Base-by-base conservation (phyloP, 2,797 vertebrate genomes). In the Pseudomugil tenellus region DNA sequence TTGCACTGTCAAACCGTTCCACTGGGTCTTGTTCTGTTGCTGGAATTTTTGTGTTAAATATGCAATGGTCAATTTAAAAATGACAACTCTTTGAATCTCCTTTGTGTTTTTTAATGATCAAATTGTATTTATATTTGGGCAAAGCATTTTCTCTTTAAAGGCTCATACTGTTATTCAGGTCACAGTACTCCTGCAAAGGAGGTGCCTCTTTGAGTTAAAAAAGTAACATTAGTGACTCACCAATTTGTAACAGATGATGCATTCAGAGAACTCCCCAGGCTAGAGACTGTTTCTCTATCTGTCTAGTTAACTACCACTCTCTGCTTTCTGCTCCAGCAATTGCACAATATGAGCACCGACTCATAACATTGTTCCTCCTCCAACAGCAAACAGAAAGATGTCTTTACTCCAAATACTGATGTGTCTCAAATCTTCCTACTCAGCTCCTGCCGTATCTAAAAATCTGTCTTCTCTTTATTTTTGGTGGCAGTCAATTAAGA, bases 181-280 rank as follows among this genome's bases (percentile, higher is more conserved):
- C 79, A 75, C 19, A 0, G 19, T 80, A 55, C 70, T 65, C 35
- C 35, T 60, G 69, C 71, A 70, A 52, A 58, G 46, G 26, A 56
- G 6, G 8, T 53, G 16, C 26, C 28, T 8, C 51, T 8, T 53
- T 26, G n/a, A 77, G 48, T 67, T 10, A 71, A 64, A 81, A 29
- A 26, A 29, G 26, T 26, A 17, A 53, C 23, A 10, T 16, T 26
- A 6, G 49, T 53, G 25, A 28, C 77, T 87, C 90, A 81, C 85
- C 83, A 39, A 60, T 86, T 83, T 81, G 63, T n/a, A 48, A 63
- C 25, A 10, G 35, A 82, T 80, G 67, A 82, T 89, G 41, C 70
- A 78, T 85, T 86, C 76, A 56, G 56, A 63, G 79, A 79, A 54
- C 58, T 66, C 68, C 54, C 60, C 0, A 29, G 39, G 82, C 79